Evolutionary conservation across 2,888 invertebrate species (phyloP).

Genomic region (Pristionchus fissidentatus): DNA sequence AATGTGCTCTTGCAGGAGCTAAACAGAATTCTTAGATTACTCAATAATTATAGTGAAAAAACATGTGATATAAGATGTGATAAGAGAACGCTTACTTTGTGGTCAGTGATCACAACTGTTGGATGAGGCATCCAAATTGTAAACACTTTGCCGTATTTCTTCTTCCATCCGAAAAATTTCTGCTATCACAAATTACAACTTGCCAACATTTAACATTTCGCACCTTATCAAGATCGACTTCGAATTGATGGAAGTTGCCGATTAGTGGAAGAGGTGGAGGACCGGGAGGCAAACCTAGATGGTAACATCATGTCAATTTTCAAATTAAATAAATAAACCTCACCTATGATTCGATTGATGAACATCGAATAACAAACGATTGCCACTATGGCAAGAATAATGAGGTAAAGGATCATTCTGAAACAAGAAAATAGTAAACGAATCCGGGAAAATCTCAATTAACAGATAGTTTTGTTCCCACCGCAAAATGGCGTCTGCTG

Average conservation of each 20-base stretch:
- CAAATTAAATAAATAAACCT: neutral
- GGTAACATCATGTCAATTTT: neutral
- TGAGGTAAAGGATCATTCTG: neutral
- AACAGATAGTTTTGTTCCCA: too few relatives aligned
- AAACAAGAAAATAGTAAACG: too few relatives aligned
- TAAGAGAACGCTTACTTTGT: neutral
- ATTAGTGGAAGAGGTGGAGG: conserved; percentile 32
- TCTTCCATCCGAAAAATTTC: neutral
- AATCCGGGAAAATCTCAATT: too few relatives aligned
- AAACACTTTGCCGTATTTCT: neutral
- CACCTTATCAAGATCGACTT: neutral
- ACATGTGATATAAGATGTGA: neutral
- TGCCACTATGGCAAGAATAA: neutral
- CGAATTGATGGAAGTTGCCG: neutral
- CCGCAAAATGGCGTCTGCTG: too few relatives aligned
- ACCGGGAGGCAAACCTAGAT: conserved; percentile 1
- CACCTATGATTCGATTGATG: neutral
- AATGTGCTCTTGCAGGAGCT: conserved; percentile 9
- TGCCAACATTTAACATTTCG: neutral
- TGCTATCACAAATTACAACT: neutral
- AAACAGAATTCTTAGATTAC: neutral
- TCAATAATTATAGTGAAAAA: neutral
- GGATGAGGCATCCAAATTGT: neutral
- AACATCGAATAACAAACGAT: neutral
- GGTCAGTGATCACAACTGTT: neutral